Conservation (phyloP, 2,888 invertebrate genomes). For the Xestia rhomboidea region DNA sequence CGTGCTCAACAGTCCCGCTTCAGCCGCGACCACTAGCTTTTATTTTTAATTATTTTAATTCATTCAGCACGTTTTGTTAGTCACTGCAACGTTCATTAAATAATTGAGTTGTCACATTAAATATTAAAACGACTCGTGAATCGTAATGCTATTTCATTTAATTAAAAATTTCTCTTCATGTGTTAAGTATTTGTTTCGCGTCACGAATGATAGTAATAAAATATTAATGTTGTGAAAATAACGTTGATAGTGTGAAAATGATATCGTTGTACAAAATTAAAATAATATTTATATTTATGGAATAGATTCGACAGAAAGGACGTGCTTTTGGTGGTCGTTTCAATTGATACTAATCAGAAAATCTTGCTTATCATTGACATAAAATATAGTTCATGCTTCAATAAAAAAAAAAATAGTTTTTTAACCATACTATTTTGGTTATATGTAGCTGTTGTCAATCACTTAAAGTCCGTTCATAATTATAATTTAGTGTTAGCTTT, state of each 20-base stretch:
- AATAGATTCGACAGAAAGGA: not conserved
- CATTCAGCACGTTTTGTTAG: constrained; percentile 68
- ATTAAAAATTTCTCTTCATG: constrained; percentile 71
- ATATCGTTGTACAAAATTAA: not conserved
- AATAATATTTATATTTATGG: not conserved
- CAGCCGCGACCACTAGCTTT: not conserved
- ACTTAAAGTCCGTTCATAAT: not conserved
- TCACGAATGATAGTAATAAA: constrained; percentile 17
- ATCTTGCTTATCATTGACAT: not conserved
- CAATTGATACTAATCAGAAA: not conserved
- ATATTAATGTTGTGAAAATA: constrained; percentile 8
- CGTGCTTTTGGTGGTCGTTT: not conserved
- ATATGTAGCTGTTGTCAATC: not conserved
- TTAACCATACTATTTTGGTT: too few species aligned
- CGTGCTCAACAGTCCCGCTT: not conserved
- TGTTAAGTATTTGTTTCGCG: constrained; percentile 46
- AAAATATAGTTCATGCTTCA: not conserved
- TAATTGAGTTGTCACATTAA: constrained; percentile 73
- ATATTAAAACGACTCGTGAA: constrained; percentile 71
- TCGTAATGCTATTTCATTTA: constrained; percentile 69
- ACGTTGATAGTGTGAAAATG: not conserved
- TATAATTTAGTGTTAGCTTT: not conserved
- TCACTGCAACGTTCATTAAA: constrained; percentile 69
- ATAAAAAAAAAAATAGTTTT: not conserved
- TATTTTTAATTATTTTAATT: constrained; percentile 55